phyloP scores from a whole-genome alignment of 2,113 vertebrate genomes.

The Entomyzon cyanotis region DNA sequence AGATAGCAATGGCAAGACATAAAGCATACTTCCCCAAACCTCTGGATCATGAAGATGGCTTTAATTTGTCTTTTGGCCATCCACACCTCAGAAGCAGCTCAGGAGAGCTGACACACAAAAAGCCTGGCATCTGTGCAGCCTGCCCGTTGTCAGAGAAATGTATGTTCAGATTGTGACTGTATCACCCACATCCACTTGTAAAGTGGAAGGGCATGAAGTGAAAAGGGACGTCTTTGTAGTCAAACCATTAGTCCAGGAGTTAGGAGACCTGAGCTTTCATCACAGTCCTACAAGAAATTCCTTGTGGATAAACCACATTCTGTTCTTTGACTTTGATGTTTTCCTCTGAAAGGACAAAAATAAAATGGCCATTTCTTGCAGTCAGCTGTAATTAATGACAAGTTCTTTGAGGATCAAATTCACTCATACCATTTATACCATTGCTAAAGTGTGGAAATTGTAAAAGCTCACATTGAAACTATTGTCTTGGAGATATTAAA shows the following conservation, averaged over 20 bases:
- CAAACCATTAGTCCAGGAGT: neutral
- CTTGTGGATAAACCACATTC: neutral
- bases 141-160: neutral
- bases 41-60: neutral
- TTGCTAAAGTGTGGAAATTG: neutral
- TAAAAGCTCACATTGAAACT: neutral
- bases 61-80: neutral
- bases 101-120: neutral
- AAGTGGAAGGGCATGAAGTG: neutral
- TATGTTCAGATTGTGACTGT: neutral
- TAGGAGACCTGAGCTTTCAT: constrained; percentile 21
- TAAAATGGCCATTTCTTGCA: neutral
- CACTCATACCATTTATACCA: neutral
- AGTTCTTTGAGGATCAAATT: neutral
- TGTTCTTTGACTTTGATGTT: neutral
- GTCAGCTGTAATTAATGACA: constrained; percentile 1
- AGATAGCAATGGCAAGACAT: neutral
- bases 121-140: neutral
- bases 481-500: neutral
- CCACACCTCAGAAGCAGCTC: neutral
- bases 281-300: neutral
- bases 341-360: neutral
- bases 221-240: neutral
- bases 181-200: neutral
- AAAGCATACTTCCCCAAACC: neutral